Base-by-base conservation (phyloP, 2,888 invertebrate genomes). In the Pachymerium ferrugineum region DNA sequence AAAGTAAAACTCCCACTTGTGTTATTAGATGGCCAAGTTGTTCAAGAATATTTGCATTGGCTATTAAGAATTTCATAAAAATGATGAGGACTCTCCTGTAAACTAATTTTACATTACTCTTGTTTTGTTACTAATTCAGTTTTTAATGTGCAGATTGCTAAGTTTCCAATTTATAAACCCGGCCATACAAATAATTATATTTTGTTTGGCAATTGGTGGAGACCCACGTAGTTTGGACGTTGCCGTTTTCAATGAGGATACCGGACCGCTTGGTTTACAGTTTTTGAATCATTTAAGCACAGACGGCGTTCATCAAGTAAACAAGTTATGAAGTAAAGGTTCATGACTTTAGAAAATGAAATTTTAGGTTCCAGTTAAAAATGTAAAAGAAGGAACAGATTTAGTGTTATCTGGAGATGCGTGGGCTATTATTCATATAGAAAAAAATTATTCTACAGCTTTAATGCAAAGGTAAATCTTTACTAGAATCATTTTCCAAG, bases 81-180 rank as follows among this genome's bases (percentile, higher is more conserved):
- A 33, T 75, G 72, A 62, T 70, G 70, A 70, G 75, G 42, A 75
- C 74, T 38, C 35, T 75, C 16, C 71, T 71, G 75, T 75, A 74
- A 74, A 35, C 70, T 35, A n/a, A 31, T 38, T 4, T 12, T 38
- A 8, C 12, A 6, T 8, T 38, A 33, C 12, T 5, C 12, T 5
- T 33, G 12, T 8, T 33, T n/a, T n/a, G n/a, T n/a, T 8, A 33
- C 5, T 62, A 4, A n/a, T 28, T 68, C 25, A 3, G 8, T 8
- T 69, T 72, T 74, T 78, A 77, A 10, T 78, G 16, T 47, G 16
- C 22, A 83, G 82, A 42, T 79, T 82, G 70, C 77, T 83, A 35
- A 74, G 83, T 71, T 84, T 83, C 77, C 81, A 83, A 78, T 82
- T 84, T 75, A 77, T 83, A 73, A 76, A 83, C 33, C 84, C 84